Evolutionary conservation across 2,113 vertebrate species (phyloP), one percentile per base, ranked within the genome.

Genomic region (Cinclus mexicanus): DNA sequence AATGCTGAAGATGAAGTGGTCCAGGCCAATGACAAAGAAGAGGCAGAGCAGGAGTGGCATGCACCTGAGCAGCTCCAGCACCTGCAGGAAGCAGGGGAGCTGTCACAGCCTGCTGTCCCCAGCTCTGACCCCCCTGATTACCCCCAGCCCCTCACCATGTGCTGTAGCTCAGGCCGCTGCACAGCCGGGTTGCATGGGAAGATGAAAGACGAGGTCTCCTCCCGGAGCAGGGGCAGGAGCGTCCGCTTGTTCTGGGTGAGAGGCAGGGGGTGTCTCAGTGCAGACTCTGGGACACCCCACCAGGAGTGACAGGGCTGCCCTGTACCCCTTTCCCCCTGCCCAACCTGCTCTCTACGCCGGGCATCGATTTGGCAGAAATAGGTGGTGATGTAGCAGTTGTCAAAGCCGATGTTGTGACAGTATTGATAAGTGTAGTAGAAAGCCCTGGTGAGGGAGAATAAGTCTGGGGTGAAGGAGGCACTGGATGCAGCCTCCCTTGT

Each of bases 361-460:
- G 96, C 96, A 5, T 99, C 98, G 0, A 99, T 98, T 69, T 98
- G 98, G n/a, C 90, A 79, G 90, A 99, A 99, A 82, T 99, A 99
- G 50, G 98, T 98, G 84, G 98, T 98, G 76, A 99, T 67, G n/a
- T 99, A 99, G 75, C 98, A 57, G 70, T 99, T 99, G 94, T 99
- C 98, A 8, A 98, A 98, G 88, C 91, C 75, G 41, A 98, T 96
- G 37, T 98, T 97, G 20, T 53, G 18, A 20, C 97, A 97, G 52
- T 98, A 99, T 14, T 76, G 75, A 21, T 96, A 91, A 22, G 85
- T 89, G 89, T 99, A 99, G 68, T 94, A 68, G 96, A 98, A 98
- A 17, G 97, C 97, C 78, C 98, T 99, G 91, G 7, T 9, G n/a
- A 55, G 29, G 49, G 52, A 11, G 8, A 10, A 37, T 2, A 4